phyloP scores from a whole-genome alignment of 2,888 invertebrate species.

The Clusia tigrina region DNA sequence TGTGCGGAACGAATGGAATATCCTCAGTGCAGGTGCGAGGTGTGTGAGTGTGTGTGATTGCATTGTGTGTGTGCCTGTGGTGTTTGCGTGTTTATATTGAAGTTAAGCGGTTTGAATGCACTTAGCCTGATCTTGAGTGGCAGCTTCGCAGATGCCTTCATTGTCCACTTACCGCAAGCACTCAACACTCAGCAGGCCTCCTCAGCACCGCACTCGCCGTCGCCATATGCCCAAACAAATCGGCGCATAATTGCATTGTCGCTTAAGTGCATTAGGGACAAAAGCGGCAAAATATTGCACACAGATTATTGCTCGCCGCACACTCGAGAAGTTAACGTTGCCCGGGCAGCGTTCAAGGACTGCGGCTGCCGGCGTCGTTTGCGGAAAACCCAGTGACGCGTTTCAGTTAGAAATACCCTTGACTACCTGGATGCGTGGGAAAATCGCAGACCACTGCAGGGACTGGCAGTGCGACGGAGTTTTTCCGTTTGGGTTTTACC shows the following conservation, averaged over 20 bases:
- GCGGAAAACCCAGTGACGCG: slow-evolving; percentile 10
- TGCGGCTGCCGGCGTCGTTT: no score
- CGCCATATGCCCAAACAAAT: not conserved
- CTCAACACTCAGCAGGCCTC: not conserved
- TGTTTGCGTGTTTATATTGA: no score
- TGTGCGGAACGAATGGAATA: no score
- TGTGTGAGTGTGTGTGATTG: no score
- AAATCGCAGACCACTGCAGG: not conserved
- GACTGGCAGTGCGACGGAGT: not conserved
- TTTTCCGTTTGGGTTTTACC: slow-evolving; percentile 1
- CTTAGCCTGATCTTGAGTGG: no score
- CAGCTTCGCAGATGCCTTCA: no score
- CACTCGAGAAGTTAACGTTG: not conserved
- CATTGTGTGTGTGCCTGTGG: no score
- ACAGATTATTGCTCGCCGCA: slow-evolving; percentile 7
- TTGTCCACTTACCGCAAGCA: not conserved
- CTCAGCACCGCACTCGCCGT: not conserved
- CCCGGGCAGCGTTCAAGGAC: not conserved
- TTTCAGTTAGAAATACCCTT: slow-evolving; percentile 9
- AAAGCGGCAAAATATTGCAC: slow-evolving; percentile 15
- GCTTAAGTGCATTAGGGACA: slow-evolving; percentile 4
- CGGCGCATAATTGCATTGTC: not conserved
- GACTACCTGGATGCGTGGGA: slow-evolving; percentile 26
- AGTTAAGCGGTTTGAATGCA: no score
- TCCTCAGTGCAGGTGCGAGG: no score